Evolutionary conservation across 2,113 vertebrate genomes (phyloP), one percentile per base, ranked within the genome.

Genomic region (Sardina pilchardus): DNA sequence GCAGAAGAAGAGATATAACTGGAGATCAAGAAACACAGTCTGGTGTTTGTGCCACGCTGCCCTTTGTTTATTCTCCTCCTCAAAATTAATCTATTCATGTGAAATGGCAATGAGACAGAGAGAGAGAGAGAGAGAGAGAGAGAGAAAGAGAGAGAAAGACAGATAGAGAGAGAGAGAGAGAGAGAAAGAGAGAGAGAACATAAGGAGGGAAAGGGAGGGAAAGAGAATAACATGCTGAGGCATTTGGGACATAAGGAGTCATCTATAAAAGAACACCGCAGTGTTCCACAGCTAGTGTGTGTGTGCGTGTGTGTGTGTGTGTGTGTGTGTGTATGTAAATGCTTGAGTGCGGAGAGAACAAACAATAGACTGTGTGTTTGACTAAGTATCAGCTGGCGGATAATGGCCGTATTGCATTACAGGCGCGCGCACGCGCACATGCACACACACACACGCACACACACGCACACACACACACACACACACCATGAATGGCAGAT

Each of bases 341-440:
- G 81, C 78, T 59, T 84, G 86, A 89, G 89, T 88, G 88, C 80
- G 87, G 85, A 39, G 82, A 84, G 88, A 89, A 92, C 90, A 91
- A 92, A 92, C 92, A 94, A 92, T 90, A 87, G 85, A 59, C 87
- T n/a, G 81, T 87, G 89, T 88, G 89, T 92, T 92, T 47, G 89
- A 87, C 83, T 80, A 59, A 82, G 85, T 93, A 92, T 94, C 93
- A 90, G 91, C 92, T 94, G 85, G 87, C 92, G 91, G 90, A 91
- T 93, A 94, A 95, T 94, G 88, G 90, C 90, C 89, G 82, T 91
- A 94, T 94, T 92, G 90, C 92, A 81, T 94, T 94, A 89, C 93
- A 90, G 87, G 91, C 89, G 12, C n/a, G 2, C 24, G 8, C 59
- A 63, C 59, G 7, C 24, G 9, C 59, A 26, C 24, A n/a, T 8